phyloP scores from a whole-genome alignment of 2,888 invertebrate species.

The Eilema caniola region DNA sequence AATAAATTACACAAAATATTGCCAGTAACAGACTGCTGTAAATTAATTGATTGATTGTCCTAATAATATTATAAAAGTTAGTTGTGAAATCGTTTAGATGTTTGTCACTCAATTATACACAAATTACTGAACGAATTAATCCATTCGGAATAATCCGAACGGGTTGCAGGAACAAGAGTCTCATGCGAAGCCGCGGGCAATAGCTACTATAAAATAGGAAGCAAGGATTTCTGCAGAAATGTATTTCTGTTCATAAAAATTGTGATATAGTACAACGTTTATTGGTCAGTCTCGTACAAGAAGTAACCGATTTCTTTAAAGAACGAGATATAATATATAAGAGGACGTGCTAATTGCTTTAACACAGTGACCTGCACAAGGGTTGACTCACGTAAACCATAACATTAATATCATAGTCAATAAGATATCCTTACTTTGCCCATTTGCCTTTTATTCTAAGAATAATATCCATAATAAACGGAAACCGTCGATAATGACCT shows the following conservation, averaged over 20 bases:
- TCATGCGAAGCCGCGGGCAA: too few species aligned
- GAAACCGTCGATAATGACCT: neutral
- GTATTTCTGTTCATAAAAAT: neutral
- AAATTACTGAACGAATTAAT: too few species aligned
- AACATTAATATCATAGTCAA: constrained; percentile 21
- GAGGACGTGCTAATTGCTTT: constrained; percentile 35
- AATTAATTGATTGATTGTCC: too few species aligned
- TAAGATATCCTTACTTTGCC: constrained; percentile 9
- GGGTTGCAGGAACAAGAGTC: too few species aligned
- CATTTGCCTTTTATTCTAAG: constrained; percentile 8
- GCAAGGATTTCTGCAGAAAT: neutral
- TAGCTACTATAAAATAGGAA: too few species aligned
- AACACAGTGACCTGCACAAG: constrained; percentile 31
- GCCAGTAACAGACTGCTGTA: too few species aligned
- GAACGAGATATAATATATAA: constrained; percentile 28
- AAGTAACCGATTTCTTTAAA: constrained; percentile 29
- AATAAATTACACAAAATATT: too few species aligned
- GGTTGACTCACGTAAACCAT: constrained; percentile 20
- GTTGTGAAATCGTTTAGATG: too few species aligned
- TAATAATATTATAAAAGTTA: too few species aligned
- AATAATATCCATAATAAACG: neutral
- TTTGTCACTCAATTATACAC: too few species aligned
- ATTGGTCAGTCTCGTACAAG: constrained; percentile 11
- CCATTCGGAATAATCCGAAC: too few species aligned
- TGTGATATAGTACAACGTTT: neutral